Base-by-base conservation (phyloP, 2,888 invertebrate species). In the Odontomyia ornata region DNA sequence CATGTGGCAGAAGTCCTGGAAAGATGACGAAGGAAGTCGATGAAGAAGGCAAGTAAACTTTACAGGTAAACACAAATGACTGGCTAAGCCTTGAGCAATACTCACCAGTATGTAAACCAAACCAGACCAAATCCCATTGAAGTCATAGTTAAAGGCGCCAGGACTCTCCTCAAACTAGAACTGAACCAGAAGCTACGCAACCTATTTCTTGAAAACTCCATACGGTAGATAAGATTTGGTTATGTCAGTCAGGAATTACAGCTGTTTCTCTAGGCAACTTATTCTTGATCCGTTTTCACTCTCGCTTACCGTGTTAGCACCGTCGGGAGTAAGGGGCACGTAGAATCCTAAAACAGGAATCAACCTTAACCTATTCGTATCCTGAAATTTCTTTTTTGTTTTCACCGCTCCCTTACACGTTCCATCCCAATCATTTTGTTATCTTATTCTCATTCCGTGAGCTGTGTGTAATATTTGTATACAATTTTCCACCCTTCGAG, bases 241-340 rank as follows among this genome's bases (percentile, higher is more conserved):
- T 77, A 77, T 79, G 77, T 79, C 72, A 77, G 79, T 77, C 79
- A 79, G 77, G 77, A 77, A 79, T 77, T 64, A 75, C 75, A 75
- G 60, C 75, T 30, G 57, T 57, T 73, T 57, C 73, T 73, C 60
- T 73, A 27, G 73, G 73, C 60, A 27, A 60, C 60, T 57, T n/a
- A n/a, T n/a, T 57, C 72, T 57, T 73, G 57, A 72, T 72, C 57
- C 72, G 28, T 56, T 60, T 60, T 47, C 52, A 25, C n/a, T 57
- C 30, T n/a, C 28, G n/a, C 13, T 21, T 72, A 11, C 47, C 69
- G n/a, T 56, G 28, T 72, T 25, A n/a, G 56, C 36, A 60, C 36
- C 36, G n/a, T 36, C 36, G 3, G 36, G 36, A 5, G 36, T n/a
- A 36, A 3, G 57, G 23, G 18, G n/a, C 57, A 57, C 23, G 27